A percentile compares a stretch with the other conserved stretches of the same genome.
phyloP scores from a whole-genome alignment of 1,140 invertebrate species.

The Zophobas morio region DNA sequence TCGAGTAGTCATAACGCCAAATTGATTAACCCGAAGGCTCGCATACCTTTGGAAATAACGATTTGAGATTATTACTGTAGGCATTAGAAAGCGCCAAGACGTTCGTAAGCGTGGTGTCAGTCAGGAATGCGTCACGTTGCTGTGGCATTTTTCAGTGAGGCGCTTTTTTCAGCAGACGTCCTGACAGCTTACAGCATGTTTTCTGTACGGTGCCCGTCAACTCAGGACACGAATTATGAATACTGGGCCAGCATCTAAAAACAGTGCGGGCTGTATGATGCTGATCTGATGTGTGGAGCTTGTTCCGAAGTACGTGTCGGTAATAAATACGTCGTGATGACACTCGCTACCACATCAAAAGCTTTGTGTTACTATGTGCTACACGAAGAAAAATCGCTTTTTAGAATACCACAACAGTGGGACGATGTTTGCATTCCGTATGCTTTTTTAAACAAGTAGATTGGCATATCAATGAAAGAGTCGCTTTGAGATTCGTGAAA shows the following conservation, averaged over 20 bases:
- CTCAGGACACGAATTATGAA: conserved; percentile 39
- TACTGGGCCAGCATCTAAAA: conserved; percentile 28
- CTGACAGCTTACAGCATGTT: conserved; percentile 39
- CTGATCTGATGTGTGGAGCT: conserved; percentile 30
- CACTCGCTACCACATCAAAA: conserved; percentile 35
- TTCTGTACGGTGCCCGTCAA: conserved; percentile 33
- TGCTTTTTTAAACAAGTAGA: too few species aligned
- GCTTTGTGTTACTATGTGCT: conserved; percentile 5
- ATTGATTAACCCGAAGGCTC: too few species aligned
- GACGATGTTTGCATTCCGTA: conserved; percentile 1
- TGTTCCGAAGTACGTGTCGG: conserved; percentile 33
- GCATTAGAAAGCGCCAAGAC: not conserved
- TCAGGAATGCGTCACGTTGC: conserved; percentile 36
- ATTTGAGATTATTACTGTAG: too few species aligned
- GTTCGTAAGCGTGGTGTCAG: conserved; percentile 5
- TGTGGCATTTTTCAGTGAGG: conserved; percentile 32
- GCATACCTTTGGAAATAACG: too few species aligned
- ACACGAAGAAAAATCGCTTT: conserved; percentile 15
- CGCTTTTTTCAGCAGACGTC: conserved; percentile 40
- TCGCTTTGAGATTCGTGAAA: too few species aligned
- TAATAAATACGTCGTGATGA: conserved; percentile 40
- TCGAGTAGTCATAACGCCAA: too few species aligned
- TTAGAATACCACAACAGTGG: conserved; percentile 3
- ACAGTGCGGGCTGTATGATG: conserved; percentile 18
- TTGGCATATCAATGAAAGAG: too few species aligned